Base-by-base conservation (phyloP, 1,140 invertebrate genomes). In the Aphelenchoides avenae region DNA sequence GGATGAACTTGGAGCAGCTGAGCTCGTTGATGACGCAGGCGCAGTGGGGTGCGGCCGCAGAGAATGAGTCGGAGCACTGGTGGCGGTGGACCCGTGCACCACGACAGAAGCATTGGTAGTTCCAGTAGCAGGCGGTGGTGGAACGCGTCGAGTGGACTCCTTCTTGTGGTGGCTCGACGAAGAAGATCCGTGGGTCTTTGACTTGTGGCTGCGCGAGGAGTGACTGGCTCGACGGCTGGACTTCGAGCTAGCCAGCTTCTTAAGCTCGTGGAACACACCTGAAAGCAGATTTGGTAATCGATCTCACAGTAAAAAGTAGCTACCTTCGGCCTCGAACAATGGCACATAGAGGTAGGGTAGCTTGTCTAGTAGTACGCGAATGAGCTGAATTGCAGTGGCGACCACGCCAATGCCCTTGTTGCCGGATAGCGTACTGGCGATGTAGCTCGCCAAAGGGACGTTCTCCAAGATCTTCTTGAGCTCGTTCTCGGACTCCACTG, bases 281-380 rank as follows among this genome's bases (percentile, higher is more conserved):
- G 42, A 41, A 56, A 18, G 55, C 27, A 15, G 13, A 26, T 54
- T 24, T 64, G 31, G n/a, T 68, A 40, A 2, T 29, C 22, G 4
- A 68, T 37, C 27, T 47, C 30, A 57, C 60, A 37, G 7, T 33
- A 40, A 3, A 67, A 57, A 26, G 15, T 41, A 30, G 37, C 22
- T 39, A 58, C 71, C 71, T 60, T 73, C 73, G 9, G 67, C 49
- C 39, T 74, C 61, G 48, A 73, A 74, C 18, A 73, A 26, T 5
- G 71, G 70, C 26, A 64, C 49, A 49, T 76, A 73, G 0, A 73
- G 26, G 36, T 64, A 50, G 7, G 71, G 71, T 33, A 76, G 31
- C 37, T 73, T 73, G 31, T 73, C 73, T 6, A 76, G 51, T 11
- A 73, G 43, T 3, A 66, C 40, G 37, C 66, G 61, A 3, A 70